Evolutionary conservation across 2,797 vertebrate species (phyloP).

Genomic region (Anguilla megastoma): DNA sequence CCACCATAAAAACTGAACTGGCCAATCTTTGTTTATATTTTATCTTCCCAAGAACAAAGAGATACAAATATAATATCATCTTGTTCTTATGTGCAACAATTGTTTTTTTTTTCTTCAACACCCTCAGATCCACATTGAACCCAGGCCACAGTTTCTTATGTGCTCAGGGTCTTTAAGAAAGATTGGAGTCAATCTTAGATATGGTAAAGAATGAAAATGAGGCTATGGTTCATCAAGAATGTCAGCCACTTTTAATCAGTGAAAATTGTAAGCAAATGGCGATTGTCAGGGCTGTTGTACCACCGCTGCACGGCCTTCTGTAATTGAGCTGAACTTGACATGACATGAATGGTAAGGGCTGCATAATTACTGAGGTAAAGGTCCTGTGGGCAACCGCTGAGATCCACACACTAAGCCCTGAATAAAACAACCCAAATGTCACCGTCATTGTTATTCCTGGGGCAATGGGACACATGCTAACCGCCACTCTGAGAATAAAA

Average conservation of each 20-base stretch:
- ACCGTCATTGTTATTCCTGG: background rate
- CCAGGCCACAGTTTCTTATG: background rate
- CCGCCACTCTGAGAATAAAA: background rate
- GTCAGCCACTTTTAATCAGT: background rate
- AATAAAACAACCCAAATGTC: conserved; percentile 14
- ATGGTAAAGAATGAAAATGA: conserved; percentile 7
- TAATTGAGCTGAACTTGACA: conserved; percentile 31
- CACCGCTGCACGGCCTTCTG: background rate
- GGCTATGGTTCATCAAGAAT: background rate
- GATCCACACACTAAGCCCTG: background rate
- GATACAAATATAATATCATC: background rate
- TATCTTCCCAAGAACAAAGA: background rate
- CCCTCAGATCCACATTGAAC: background rate
- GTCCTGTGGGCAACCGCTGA: background rate
- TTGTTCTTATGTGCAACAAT: background rate
- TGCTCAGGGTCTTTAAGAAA: background rate
- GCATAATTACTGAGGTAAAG: conserved; percentile 23
- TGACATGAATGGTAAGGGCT: conserved; percentile 16
- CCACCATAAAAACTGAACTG: background rate
- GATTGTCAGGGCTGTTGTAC: background rate
- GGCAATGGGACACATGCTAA: conserved; percentile 2
- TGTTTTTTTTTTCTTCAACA: background rate
- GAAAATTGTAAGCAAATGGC: background rate
- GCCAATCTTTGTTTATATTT: background rate
- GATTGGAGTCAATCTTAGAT: background rate